Evolutionary conservation across 2,113 vertebrate genomes (phyloP), one percentile per base, ranked within the genome.

Genomic region (Mustela lutreola): DNA sequence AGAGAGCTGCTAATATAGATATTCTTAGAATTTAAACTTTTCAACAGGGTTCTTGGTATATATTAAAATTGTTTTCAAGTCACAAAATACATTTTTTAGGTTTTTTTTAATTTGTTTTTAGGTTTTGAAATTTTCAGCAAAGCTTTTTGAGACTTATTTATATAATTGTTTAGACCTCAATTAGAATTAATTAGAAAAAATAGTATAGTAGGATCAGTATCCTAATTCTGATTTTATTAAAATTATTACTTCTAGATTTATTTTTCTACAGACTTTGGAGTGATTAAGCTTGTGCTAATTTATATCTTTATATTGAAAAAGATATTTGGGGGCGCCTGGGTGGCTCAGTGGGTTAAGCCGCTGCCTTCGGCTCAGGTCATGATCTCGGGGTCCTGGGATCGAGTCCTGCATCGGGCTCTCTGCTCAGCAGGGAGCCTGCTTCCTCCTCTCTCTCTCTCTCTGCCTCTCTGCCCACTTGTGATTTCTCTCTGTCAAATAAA

Each of bases 61-160:
- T 93, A 56, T 60, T 94, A 82, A 85, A 93, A 50, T 92, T 56
- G 56, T 97, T 79, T 85, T 90, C 67, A 60, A 96, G 14, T 53
- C 79, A 62, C 48, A 67, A 36, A 89, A 80, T 56, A 56, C 5
- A 5, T 33, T 36, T 42, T 93, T 83, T 73, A 4, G 16, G 18
- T 19, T 18, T 71, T 67, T 67, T 18, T 71, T 33, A 15, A 39
- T 39, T 50, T 33, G 50, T 92, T 78, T 50, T 80, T 36, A 58
- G 45, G 45, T 48, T 50, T 31, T 79, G 62, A 93, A 89, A 56
- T 76, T 85, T 85, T 91, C 92, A 62, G n/a, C 39, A 89, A 82
- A 67, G 21, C 31, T 83, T 93, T 93, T 82, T 36, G 53, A 39
- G 4, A 42, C 31, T n/a, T 87, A 9, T 42, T 56, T 84, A 10